Conservation (phyloP, 2,113 vertebrate genomes). For the Heterochromis multidens region DNA sequence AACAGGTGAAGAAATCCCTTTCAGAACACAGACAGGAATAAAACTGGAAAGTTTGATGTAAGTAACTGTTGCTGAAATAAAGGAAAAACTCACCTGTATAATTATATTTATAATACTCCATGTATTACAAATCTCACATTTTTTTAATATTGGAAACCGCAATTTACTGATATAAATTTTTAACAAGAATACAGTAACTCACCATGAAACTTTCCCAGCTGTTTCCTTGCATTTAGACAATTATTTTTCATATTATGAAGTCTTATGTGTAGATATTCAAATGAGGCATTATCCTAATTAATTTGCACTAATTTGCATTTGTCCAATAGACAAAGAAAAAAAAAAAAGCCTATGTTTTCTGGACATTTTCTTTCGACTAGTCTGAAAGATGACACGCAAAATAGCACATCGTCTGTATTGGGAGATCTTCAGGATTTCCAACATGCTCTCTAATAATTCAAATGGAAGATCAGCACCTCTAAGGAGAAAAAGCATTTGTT, state of each 20-base stretch:
- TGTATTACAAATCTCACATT: rapidly evolving
- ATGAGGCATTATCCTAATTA: not conserved
- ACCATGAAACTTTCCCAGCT: rapidly evolving
- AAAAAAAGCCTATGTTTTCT: not conserved
- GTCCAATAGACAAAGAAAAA: not conserved
- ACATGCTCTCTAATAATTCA: not conserved
- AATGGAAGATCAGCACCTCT: not conserved
- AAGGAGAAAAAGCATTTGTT: not conserved
- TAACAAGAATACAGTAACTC: not conserved
- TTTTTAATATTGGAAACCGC: not conserved
- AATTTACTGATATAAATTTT: not conserved
- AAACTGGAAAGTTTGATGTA: not conserved
- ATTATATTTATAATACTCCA: not conserved
- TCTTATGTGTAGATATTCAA: not conserved
- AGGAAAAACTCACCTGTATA: rapidly evolving
- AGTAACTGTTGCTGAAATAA: rapidly evolving
- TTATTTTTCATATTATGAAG: not conserved
- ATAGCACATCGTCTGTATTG: not conserved
- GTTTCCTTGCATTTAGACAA: rapidly evolving
- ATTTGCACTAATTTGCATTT: not conserved
- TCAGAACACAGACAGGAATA: not conserved
- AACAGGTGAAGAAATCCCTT: not conserved
- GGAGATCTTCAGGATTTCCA: not conserved
- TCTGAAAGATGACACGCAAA: not conserved
- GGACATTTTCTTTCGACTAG: too few species aligned